phyloP scores from a whole-genome alignment of 2,888 invertebrate species.

The Cheilosia pagana region DNA sequence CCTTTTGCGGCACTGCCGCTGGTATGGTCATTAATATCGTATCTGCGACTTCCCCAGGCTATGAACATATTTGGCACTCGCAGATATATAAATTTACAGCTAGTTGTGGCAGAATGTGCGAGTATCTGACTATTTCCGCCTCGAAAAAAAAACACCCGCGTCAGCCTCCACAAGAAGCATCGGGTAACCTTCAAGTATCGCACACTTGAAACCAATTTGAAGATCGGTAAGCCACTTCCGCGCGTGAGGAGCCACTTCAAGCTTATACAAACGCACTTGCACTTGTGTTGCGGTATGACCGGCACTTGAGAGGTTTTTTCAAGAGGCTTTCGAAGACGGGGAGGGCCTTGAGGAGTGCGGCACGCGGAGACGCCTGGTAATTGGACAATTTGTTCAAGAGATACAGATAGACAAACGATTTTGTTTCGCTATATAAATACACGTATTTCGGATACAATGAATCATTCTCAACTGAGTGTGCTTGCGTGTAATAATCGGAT shows the following conservation, averaged over 20 bases:
- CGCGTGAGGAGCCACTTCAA: slow-evolving; percentile 47
- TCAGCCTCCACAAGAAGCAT: background rate
- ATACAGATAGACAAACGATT: slow-evolving; percentile 33
- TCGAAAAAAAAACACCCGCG: background rate
- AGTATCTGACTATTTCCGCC: background rate
- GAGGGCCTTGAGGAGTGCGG: background rate
- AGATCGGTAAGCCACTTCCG: slow-evolving; percentile 60
- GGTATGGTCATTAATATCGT: no score
- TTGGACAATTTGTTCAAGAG: slow-evolving; percentile 22
- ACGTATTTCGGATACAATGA: slow-evolving; percentile 18
- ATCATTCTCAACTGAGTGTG: slow-evolving; percentile 69
- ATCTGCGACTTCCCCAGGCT: no score
- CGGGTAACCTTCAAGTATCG: slow-evolving; percentile 47
- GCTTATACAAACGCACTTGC: slow-evolving; percentile 10
- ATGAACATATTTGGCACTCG: no score
- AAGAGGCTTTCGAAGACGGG: slow-evolving; percentile 8
- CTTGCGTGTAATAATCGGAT: slow-evolving; percentile 57
- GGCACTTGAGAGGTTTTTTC: slow-evolving; percentile 23
- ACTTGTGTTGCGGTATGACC: slow-evolving; percentile 22
- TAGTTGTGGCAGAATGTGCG: no score
- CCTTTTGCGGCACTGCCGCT: no score
- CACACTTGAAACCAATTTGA: slow-evolving; percentile 45
- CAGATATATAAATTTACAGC: no score
- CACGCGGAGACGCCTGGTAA: slow-evolving; percentile 19
- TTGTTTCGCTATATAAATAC: slow-evolving; percentile 62